These are phyloP conservation scores for Erebia epiphron DNA, from an alignment of 2,888 invertebrate genomes.

Conservation along the genomic window DNA sequence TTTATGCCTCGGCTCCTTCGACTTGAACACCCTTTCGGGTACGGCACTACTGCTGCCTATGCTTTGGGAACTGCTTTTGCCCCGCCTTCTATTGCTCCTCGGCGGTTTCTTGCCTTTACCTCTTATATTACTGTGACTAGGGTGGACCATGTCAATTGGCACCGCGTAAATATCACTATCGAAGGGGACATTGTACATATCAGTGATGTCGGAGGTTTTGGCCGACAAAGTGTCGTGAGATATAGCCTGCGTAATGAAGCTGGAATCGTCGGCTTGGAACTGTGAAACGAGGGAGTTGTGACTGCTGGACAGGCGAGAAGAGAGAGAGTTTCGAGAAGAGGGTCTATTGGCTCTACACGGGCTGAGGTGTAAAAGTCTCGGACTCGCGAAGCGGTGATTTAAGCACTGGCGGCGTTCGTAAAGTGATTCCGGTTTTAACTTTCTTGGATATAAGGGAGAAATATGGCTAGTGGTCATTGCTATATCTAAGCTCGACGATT, in stretches of 20 bases:
- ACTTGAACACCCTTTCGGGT: constrained; percentile 57
- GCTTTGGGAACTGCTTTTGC: constrained; percentile 61
- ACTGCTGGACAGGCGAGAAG: constrained; percentile 91
- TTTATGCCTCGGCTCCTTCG: constrained; percentile 62
- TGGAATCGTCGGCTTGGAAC: constrained; percentile 91
- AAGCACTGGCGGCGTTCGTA: constrained; percentile 72
- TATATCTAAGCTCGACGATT: constrained; percentile 53
- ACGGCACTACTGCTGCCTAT: constrained; percentile 50
- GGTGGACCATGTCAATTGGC: constrained; percentile 90
- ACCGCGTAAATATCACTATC: constrained; percentile 95
- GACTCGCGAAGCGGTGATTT: constrained; percentile 72
- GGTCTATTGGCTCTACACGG: constrained; percentile 85
- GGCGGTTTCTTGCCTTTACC: constrained; percentile 68
- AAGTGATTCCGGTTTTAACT: constrained; percentile 65
- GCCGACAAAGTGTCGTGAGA: constrained; percentile 90
- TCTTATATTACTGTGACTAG: constrained; percentile 68
- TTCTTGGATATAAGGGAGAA: constrained; percentile 69
- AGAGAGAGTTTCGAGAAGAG: constrained; percentile 89
- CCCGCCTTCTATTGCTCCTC: constrained; percentile 69
- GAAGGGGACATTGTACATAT: constrained; percentile 94
- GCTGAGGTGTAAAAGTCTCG: constrained; percentile 82
- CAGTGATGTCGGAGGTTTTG: constrained; percentile 89
- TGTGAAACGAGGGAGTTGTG: constrained; percentile 91
- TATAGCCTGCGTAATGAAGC: constrained; percentile 94
- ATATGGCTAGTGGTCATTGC: constrained; percentile 55